phyloP scores from a whole-genome alignment of 2,797 vertebrate genomes.

The Schizopygopsis malacanthus region DNA sequence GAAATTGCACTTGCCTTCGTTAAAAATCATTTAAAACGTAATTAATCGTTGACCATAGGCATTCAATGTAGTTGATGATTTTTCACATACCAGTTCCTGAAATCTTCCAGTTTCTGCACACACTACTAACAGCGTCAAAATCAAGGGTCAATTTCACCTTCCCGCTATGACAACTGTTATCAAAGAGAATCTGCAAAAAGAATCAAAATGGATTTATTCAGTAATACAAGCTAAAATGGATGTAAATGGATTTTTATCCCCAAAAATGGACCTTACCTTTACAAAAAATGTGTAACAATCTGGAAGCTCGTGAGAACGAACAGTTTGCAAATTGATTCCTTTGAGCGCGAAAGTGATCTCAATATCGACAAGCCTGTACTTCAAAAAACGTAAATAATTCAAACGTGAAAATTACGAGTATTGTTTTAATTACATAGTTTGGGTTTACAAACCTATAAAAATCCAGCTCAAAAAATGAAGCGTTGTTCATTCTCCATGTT shows the following conservation, averaged over 20 bases:
- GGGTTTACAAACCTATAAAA: constrained; percentile 75
- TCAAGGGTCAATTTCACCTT: constrained; percentile 92
- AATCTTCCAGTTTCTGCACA: constrained; percentile 88
- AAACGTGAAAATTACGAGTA: not conserved
- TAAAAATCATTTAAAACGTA: not conserved
- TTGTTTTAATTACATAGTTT: not conserved
- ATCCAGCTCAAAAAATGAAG: constrained; percentile 77
- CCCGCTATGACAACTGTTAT: constrained; percentile 94
- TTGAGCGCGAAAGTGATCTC: constrained; percentile 88
- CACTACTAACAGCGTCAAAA: constrained; percentile 82
- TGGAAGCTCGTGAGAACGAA: constrained; percentile 86
- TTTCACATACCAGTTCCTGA: constrained; percentile 84
- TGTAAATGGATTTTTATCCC: not conserved
- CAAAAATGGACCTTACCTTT: constrained; percentile 74
- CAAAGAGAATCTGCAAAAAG: constrained; percentile 85
- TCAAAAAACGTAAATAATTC: not conserved
- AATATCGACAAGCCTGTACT: constrained; percentile 85
- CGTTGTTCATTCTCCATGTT: constrained; percentile 69
- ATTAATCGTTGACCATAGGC: not conserved
- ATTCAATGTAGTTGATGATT: not conserved
- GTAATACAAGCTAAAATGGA: not conserved
- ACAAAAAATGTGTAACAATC: constrained; percentile 92
- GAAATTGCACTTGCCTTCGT: not conserved
- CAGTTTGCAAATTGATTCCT: constrained; percentile 92
- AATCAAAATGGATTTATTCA: not conserved